A percentile compares a stretch with the other conserved stretches of the same genome.
Conservation (phyloP, 2,888 invertebrate genomes). For the Conchocele bisecta region DNA sequence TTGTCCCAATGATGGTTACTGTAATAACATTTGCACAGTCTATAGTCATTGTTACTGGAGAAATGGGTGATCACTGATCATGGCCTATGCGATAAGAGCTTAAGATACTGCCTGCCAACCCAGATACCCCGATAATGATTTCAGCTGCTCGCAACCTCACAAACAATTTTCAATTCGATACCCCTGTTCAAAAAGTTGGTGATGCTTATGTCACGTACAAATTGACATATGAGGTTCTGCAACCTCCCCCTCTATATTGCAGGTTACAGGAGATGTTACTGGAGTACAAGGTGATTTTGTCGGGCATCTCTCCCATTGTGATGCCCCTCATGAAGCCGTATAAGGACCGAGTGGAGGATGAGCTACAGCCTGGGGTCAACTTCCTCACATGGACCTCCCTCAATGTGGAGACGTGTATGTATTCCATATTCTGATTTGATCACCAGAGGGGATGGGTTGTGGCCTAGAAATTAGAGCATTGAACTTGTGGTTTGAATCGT, state of each 20-base stretch:
- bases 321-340: conserved; percentile 95
- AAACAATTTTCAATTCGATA: too few relatives aligned
- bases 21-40: too few relatives aligned
- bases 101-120: too few relatives aligned
- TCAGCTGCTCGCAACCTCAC: too few relatives aligned
- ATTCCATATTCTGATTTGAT: conserved; percentile 71
- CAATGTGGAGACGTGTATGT: conserved; percentile 87
- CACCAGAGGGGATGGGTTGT: too few relatives aligned
- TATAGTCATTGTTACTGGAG: too few relatives aligned
- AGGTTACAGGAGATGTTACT: conserved; percentile 82
- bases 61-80: too few relatives aligned
- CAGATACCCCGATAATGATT: too few relatives aligned
- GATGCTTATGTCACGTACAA: not conserved
- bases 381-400: conserved; percentile 91
- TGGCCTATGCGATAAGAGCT: too few relatives aligned
- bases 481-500: too few relatives aligned
- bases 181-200: not conserved
- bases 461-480: too few relatives aligned
- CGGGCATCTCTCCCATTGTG: conserved; percentile 88
- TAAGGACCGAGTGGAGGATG: conserved; percentile 91
- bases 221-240: not conserved
- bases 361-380: conserved; percentile 92
- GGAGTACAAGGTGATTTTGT: conserved; percentile 79
- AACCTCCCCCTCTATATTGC: conserved; percentile 20
- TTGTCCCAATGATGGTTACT: too few relatives aligned